Conservation (phyloP, 2,888 invertebrate species). For the Stegophylla sp. region DNA sequence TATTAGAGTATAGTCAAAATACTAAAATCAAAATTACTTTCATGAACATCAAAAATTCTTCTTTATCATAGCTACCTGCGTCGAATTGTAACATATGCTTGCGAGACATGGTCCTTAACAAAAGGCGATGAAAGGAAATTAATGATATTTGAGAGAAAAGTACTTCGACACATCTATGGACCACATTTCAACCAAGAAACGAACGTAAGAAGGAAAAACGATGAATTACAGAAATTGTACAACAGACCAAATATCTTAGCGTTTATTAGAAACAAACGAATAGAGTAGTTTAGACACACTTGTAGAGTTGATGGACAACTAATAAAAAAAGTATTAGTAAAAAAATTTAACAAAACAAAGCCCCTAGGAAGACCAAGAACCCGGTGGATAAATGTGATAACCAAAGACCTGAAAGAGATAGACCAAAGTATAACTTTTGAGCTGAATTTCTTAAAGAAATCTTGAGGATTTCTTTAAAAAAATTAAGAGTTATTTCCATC, state of each 20-base stretch:
- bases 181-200: neutral
- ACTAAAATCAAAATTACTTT: neutral
- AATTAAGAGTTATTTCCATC: no score
- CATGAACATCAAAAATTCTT: neutral
- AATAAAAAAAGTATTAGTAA: neutral
- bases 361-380: neutral
- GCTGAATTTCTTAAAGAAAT: no score
- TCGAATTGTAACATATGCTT: neutral
- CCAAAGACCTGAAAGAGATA: conserved; percentile 7
- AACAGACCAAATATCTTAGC: neutral
- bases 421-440: conserved; percentile 3
- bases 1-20: neutral
- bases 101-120: neutral
- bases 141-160: conserved; percentile 15
- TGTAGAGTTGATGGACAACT: neutral
- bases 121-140: neutral
- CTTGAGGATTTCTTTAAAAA: no score
- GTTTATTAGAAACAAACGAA: neutral
- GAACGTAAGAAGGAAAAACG: neutral
- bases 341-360: conserved; percentile 1
- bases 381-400: neutral
- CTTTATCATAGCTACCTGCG: neutral
- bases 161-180: conserved; percentile 10
- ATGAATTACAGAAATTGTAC: conserved; percentile 3
- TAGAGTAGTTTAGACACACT: neutral